Evolutionary conservation across 2,888 invertebrate genomes (phyloP), one percentile per base, ranked within the genome.

Genomic region (Pardosa pseudoannulata): DNA sequence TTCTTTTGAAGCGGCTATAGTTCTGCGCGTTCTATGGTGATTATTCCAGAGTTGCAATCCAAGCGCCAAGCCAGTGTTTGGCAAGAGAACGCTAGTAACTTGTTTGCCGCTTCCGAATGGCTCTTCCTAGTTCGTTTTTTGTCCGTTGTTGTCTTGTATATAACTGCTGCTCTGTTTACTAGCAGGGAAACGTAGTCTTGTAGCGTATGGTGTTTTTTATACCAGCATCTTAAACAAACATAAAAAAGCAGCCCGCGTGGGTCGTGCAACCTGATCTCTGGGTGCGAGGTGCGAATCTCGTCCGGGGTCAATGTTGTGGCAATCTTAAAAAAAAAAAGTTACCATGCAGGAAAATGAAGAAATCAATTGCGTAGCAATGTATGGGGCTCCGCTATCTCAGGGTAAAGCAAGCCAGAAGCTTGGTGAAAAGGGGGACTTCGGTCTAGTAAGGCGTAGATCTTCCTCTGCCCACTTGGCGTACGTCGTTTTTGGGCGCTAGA

Each of bases 21-120:
- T 85, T 85, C 85, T 85, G 85, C 85, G 85, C 79, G 85, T 85
- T 85, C 85, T 85, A 85, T 85, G 85, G 85, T 85, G 85, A 85
- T 85, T 83, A 83, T 71, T 73, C 73, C 78, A 72, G 73, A 79
- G 68, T 76, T 79, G 64, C 56, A 73, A 73, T 79, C 85, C 79
- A 79, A 85, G 85, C 85, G 79, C 85, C 83, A 81, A 65, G 71
- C 76, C 73, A 78, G 65, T 64, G 39, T 85, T 85, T 79, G 79
- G 79, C 78, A 79, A 74, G 73, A 83, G 83, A 83, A 85, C 79
- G 85, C 85, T 85, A 85, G 85, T 79, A 85, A 85, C 85, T 85
- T 85, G 76, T 85, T 85, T 85, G 85, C 85, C 85, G 79, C 85
- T 85, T 85, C 79, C 82, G 46, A 31, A 68, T 85, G 85, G 73